Base-by-base conservation (phyloP, 2,888 invertebrate genomes). In the Sepiola atlantica region DNA sequence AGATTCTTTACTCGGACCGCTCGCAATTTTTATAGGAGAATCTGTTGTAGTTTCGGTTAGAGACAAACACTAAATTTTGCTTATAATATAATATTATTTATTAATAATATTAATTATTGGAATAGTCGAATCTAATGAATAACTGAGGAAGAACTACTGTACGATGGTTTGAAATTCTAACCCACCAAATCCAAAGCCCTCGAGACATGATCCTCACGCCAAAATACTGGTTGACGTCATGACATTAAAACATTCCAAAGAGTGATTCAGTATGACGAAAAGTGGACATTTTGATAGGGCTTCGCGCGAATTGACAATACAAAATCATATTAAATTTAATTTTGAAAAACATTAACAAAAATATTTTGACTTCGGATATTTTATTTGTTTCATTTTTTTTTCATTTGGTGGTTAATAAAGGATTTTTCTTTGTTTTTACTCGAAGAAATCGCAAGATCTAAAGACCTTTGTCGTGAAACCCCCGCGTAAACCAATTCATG, bases 191-290 rank as follows among this genome's bases (percentile, higher is more conserved):
- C n/a, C n/a, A n/a, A 14, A 77, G 18, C 77, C 77, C n/a, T 1
- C 14, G 77, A 77, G 28, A 77, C 28, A 1, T 61, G 61, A 12
- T 61, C 28, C 28, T 77, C n/a, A 77, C 14, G 28, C 77, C 77
- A 77, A 77, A n/a, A n/a, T 77, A 77, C 77, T 77, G 28, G n/a
- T 77, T 77, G 77, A 77, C 77, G 77, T n/a, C 77, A n/a, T 61
- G 24, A 61, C 61, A 61, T 77, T 28, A 77, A 77, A n/a, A n/a
- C 77, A 28, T 77, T 77, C 28, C 28, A 77, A n/a, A n/a, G 14
- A 14, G 10, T 28, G n/a, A 10, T n/a, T n/a, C 14, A n/a, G 77
- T 77, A 0, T 28, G 10, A 28, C 12, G n/a, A n/a, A 77, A 77
- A n/a, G 77, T 12, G 14, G 10, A n/a, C 28, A 12, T 2, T n/a